Base-by-base conservation (phyloP, 2,797 vertebrate species). In the Pteronotus mesoamericanus region DNA sequence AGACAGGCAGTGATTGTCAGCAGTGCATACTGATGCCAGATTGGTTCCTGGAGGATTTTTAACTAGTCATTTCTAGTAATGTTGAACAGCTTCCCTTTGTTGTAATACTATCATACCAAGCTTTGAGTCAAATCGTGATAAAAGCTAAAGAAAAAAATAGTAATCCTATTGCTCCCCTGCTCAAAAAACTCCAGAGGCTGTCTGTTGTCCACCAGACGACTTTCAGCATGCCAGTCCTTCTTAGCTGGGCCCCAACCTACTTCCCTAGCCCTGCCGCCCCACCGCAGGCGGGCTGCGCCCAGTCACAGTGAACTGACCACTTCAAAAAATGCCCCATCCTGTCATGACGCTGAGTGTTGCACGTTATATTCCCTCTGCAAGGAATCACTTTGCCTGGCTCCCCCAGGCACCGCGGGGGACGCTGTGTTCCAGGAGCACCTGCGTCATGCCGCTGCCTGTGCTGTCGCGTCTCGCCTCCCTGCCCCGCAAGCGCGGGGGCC, bases 91-190 rank as follows among this genome's bases (percentile, higher is more conserved):
- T 77, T 91, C 26, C 53, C 74, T 86, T 22, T 71, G n/a, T 44
- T 86, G 9, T 24, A 83, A 85, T 69, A 87, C 48, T 78, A 66
- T 75, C 46, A 22, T 48, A n/a, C n/a, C 26, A 22, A 93, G 32
- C 24, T 89, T 48, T 82, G 15, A 46, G 21, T 92, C 68, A 91
- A 42, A 69, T 74, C 64, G 66, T 14, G 15, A 88, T 37, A 77
- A 57, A 94, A 92, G 29, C 84, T 64, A 64, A 95, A 90, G 71
- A 53, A 85, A 85, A 61, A 51, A 88, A 44, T 44, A 77, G 69
- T 59, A 75, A 93, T 61, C 42, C 15, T 57, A 48, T 15, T 9
- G 26, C 9, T 80, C 34, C 55, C 29, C 37, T 42, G 46, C 53
- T 95, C 78, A 55, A 85, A 95, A 91, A 75, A 19, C 42, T 86